Conservation (phyloP, 2,113 vertebrate genomes). For the Eptesicus fuscus region DNA sequence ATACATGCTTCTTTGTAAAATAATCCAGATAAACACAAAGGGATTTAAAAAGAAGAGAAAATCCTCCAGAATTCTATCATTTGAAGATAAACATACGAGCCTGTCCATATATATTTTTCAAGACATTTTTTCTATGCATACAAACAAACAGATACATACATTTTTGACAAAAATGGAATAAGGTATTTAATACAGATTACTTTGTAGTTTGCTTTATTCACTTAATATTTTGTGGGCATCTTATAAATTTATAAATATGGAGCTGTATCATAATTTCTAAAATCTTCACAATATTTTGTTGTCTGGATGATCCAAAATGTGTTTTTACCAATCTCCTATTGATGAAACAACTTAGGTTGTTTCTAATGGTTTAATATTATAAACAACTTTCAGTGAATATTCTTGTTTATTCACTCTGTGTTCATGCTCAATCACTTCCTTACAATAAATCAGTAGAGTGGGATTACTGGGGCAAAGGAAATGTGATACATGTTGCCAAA, state of each 20-base stretch:
- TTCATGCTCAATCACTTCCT: background rate
- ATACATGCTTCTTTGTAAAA: background rate
- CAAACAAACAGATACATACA: background rate
- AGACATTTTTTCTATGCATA: background rate
- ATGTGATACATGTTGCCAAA: background rate
- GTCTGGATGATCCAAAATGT: background rate
- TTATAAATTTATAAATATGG: background rate
- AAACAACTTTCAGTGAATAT: background rate
- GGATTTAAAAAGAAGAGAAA: background rate
- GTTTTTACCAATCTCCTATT: background rate
- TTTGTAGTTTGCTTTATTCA: background rate
- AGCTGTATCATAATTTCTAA: background rate
- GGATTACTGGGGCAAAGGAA: background rate
- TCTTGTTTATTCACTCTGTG: background rate
- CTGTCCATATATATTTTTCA: background rate
- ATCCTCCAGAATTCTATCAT: background rate
- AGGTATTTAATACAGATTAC: background rate
- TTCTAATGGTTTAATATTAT: conserved; percentile 12
- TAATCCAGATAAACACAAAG: conserved; percentile 11
- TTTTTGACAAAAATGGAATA: conserved; percentile 12
- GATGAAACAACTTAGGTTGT: background rate
- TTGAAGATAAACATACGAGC: background rate
- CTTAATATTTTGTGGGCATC: background rate
- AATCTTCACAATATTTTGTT: conserved; percentile 6
- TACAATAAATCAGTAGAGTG: background rate